Percentiles rank a stretch among this genome's conserved stretches.
These are phyloP conservation scores for Flexamia atlantica DNA, from an alignment of 2,888 invertebrate species.

Conservation along the genomic window DNA sequence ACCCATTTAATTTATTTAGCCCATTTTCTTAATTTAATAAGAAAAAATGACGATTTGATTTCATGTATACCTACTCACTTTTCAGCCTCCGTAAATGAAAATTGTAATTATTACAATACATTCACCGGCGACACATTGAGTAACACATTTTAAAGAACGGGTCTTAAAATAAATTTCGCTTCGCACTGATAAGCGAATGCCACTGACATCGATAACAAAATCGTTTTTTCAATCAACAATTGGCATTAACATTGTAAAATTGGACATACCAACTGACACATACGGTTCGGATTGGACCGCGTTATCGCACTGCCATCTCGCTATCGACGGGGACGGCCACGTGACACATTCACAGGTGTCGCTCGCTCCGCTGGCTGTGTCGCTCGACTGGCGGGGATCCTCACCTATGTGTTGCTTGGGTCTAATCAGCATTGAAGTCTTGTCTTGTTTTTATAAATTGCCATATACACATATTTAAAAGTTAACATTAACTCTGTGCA, in stretches of 20 bases:
- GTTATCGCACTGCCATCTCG: constrained; percentile 10
- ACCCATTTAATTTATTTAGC: no score
- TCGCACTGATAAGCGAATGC: background rate
- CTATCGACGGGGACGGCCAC: background rate
- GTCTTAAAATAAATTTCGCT: background rate
- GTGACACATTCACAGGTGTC: no score
- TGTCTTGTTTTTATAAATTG: no score
- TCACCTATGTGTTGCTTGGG: no score
- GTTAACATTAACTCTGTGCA: background rate
- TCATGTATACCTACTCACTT: no score
- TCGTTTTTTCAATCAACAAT: background rate
- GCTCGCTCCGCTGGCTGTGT: no score
- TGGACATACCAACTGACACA: background rate
- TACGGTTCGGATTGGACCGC: background rate
- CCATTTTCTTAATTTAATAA: no score
- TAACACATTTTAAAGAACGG: background rate
- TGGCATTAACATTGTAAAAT: background rate
- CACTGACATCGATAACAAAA: background rate
- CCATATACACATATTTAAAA: background rate
- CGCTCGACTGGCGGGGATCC: no score
- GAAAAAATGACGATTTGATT: no score
- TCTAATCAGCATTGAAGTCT: no score
- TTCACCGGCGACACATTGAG: background rate
- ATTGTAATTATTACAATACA: constrained; percentile 14
- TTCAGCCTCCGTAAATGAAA: background rate